Evolutionary conservation across 2,113 vertebrate species (phyloP), one percentile per base, ranked within the genome.

Genomic region (Antennarius striatus): DNA sequence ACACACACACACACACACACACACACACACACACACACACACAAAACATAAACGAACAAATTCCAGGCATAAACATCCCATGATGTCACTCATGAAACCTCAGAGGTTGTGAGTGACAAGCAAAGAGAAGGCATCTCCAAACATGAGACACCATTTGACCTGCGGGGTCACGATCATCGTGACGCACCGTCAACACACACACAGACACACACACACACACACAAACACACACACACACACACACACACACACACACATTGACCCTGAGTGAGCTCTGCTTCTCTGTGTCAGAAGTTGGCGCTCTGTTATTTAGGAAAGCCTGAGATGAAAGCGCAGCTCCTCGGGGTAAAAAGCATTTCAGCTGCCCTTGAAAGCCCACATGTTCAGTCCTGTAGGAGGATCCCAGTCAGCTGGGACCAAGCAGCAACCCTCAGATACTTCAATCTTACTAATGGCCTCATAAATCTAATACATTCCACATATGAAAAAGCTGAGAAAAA

Each of bases 241-340:
- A 22, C 22, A 22, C 22, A 22, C 17, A n/a, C 29, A 69, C 63
- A 81, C 73, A n/a, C 3, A 53, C 73, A 58, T 45, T 36, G 56
- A 77, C 83, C 68, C 71, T 2, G 14, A 46, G 56, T 49, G 51
- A 47, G 55, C 22, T 65, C 1, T 5, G 40, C 5, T 15, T 0
- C 47, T 65, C 56, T 32, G 5, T 30, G 60, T 56, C 51, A 62
- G 46, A 81, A 47, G 52, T 52, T 54, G 51, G 3, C 64, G 60
- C 61, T 63, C 71, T 73, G 77, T 77, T 49, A 81, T 83, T 76
- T 78, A 55, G 30, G 43, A 46, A 51, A 57, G 72, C 53, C 47
- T 40, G 56, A 63, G 68, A 76, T 82, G 59, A 87, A 77, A 80
- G 80, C 56, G 9, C 6, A 32, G 43, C 63, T 58, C 60, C 67